Base-by-base conservation (phyloP, 2,888 invertebrate genomes). In the Ochlodes sylvanus region DNA sequence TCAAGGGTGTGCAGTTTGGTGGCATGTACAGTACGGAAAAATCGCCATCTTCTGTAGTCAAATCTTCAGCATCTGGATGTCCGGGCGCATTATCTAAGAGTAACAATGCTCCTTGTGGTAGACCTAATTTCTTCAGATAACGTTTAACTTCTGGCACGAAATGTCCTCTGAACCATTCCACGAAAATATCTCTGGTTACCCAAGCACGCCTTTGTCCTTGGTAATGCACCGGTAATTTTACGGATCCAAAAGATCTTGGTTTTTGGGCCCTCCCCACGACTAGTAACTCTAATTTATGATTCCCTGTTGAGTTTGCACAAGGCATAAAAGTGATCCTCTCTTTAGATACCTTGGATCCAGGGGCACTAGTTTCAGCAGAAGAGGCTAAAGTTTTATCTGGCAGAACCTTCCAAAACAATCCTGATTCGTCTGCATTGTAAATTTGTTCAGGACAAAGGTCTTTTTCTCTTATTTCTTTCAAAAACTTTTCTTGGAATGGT, bases 1-100 rank as follows among this genome's bases (percentile, higher is more conserved):
- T 14, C 27, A 66, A 66, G 10, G 65, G 58, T 19, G 65, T 66
- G 19, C 50, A 34, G 50, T 66, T 66, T 27, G 65, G 65, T 34
- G 58, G 58, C 47, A 66, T 50, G 27, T 27, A 58, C 17, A 66
- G 56, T 64, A 50, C 19, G 10, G 15, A 19, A 10, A 50, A 19
- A 17, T 19, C 2, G 17, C 19, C 71, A 34, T 73, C 70, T 72
- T 72, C 71, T 71, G 71, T 66, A 72, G 71, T 71, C 70, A 70
- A 63, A 61, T 71, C 70, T 70, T 72, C 70, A 70, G 71, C 71
- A 70, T 71, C 69, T 70, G 71, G 75, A 72, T 73, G 70, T 70
- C 60, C 70, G 69, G 73, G 73, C 52, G 71, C 71, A 71, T 73
- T 73, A 71, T 73, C 71, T 72, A 75, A 69, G 71, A 72, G 69